Conservation (phyloP, 2,888 invertebrate species). For the Trissonchulus sp. region DNA sequence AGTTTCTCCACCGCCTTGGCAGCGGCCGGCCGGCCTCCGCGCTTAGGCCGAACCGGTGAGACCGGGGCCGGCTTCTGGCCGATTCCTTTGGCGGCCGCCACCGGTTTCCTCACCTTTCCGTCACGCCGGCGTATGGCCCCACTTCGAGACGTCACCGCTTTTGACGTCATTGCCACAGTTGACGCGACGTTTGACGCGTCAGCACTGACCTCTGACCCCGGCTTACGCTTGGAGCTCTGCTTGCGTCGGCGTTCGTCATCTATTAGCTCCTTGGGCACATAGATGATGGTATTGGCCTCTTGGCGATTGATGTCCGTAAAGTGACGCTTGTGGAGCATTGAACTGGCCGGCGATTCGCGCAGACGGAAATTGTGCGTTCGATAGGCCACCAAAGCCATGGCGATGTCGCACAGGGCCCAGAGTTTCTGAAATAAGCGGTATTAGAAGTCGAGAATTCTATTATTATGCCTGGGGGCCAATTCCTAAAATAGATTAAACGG, state of each 20-base stretch:
- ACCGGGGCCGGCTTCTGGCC: not conserved
- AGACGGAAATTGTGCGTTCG: slow-evolving; percentile 79
- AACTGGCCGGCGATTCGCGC: slow-evolving; percentile 78
- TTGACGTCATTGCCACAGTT: no score
- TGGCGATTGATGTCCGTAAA: slow-evolving; percentile 53
- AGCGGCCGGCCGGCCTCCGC: not conserved
- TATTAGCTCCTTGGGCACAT: slow-evolving; percentile 45
- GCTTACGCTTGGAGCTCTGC: not conserved
- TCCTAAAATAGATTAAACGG: no score
- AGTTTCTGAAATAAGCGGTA: slow-evolving; percentile 68
- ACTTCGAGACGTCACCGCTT: no score
- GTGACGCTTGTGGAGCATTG: slow-evolving; percentile 71
- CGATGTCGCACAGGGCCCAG: slow-evolving; percentile 91
- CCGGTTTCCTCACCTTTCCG: not conserved
- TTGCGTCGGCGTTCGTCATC: slow-evolving; percentile 22
- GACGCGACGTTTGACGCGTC: no score
- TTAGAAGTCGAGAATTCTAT: no score
- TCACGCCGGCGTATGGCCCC: not conserved
- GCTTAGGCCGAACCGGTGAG: not conserved
- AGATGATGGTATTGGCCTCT: slow-evolving; percentile 49
- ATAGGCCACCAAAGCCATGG: slow-evolving; percentile 78
- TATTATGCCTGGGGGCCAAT: no score
- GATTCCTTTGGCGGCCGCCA: not conserved
- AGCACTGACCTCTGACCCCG: no score
- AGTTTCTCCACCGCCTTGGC: no score